These are phyloP conservation scores for Chrysolophus pictus DNA, from an alignment of 2,797 vertebrate species.

Conservation along the genomic window DNA sequence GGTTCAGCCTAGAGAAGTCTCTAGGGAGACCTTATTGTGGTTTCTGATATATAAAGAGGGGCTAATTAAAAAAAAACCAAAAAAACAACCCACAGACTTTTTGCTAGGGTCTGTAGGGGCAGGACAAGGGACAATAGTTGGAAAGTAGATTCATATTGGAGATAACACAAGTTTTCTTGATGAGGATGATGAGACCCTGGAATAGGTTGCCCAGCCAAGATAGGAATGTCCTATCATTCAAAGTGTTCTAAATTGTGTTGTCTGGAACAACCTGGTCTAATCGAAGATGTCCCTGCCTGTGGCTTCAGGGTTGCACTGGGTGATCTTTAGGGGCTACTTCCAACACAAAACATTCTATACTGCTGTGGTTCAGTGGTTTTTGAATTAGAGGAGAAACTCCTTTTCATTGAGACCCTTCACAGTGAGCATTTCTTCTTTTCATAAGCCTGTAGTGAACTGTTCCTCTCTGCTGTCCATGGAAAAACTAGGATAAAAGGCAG, in stretches of 20 bases:
- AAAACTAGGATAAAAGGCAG: neutral
- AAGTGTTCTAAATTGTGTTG: neutral
- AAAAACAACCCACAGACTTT: no score
- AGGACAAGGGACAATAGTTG: no score
- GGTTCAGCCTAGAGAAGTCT: no score
- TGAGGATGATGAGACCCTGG: neutral
- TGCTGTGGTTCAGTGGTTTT: neutral
- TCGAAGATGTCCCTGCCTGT: neutral
- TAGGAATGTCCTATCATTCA: neutral
- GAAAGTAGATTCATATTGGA: neutral
- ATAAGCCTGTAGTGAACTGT: neutral
- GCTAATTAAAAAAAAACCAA: no score
- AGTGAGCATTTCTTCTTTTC: neutral
- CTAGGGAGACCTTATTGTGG: no score
- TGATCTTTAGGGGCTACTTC: neutral
- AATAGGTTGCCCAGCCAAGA: neutral
- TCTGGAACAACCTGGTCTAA: neutral
- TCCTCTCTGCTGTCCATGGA: neutral
- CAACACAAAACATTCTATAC: neutral
- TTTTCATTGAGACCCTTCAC: neutral
- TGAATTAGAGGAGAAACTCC: rapidly evolving
- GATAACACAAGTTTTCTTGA: neutral
- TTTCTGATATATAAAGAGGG: no score
- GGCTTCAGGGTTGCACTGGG: neutral
- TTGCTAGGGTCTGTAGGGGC: no score